Evolutionary conservation across 2,113 vertebrate species (phyloP).

Genomic region (Callithrix jacchus): DNA sequence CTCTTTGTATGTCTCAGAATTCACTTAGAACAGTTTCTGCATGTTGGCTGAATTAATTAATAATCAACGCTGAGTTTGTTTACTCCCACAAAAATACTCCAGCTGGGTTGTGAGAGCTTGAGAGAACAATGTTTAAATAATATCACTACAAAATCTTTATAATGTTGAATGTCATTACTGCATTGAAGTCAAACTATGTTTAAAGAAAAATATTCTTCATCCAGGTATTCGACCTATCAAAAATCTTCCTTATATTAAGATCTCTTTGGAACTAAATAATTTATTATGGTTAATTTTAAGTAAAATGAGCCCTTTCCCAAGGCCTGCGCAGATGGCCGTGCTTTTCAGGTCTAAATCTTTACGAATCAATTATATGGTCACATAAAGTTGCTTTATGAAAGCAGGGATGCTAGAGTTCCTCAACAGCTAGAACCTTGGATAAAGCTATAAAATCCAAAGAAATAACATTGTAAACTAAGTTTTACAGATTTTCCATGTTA

Average conservation of each 20-base stretch:
- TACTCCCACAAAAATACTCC: not conserved
- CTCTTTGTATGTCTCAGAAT: not conserved
- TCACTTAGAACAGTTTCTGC: not conserved
- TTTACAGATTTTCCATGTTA: constrained; percentile 61
- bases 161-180: not conserved
- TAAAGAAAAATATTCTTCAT: constrained; percentile 29
- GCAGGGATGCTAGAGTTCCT: constrained; percentile 17
- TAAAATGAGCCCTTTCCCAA: constrained; percentile 51
- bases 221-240: not conserved
- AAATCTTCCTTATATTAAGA: constrained; percentile 19
- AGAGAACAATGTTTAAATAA: not conserved
- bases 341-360: constrained; percentile 68
- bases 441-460: constrained; percentile 64
- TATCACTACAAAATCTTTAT: not conserved
- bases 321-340: not conserved
- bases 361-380: constrained; percentile 62
- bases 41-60: not conserved
- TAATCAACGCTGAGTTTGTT: not conserved
- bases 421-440: constrained; percentile 56
- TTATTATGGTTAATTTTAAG: constrained; percentile 58
- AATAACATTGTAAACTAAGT: constrained; percentile 68
- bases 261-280: constrained; percentile 41
- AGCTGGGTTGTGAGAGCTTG: not conserved
- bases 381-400: constrained; percentile 74
- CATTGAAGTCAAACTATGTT: not conserved